Evolutionary conservation across 2,888 invertebrate species (phyloP).

Genomic region (Lydus trimaculatus): DNA sequence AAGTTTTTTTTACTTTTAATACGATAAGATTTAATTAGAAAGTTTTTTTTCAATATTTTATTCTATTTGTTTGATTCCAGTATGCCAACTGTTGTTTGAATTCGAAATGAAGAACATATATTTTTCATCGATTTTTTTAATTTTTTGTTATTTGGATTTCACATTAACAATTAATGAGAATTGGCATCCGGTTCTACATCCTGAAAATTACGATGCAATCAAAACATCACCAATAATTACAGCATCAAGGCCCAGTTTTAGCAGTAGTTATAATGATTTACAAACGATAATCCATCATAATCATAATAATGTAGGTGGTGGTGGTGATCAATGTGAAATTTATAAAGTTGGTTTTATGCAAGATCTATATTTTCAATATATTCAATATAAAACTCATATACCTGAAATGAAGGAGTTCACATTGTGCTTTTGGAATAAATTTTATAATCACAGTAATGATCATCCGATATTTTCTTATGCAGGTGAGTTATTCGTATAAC

Average conservation of each 20-base stretch:
- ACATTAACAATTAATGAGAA: conserved; percentile 44
- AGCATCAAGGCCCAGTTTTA: conserved; percentile 23
- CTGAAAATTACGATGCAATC: conserved; percentile 51
- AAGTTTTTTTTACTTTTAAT: background rate
- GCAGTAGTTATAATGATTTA: conserved; percentile 10
- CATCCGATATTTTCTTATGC: conserved; percentile 85
- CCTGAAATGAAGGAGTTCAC: conserved; percentile 85
- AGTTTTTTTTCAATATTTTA: background rate
- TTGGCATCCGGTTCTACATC: conserved; percentile 65
- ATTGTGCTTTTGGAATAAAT: conserved; percentile 83
- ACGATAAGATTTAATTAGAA: background rate
- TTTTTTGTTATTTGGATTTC: background rate
- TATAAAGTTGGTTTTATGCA: conserved; percentile 68
- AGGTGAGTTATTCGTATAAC: conserved; percentile 65
- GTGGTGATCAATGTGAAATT: conserved; percentile 60
- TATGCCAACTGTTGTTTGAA: conserved; percentile 9
- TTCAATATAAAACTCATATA: conserved; percentile 74
- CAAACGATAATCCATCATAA: background rate
- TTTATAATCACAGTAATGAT: conserved; percentile 81
- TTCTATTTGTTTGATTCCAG: background rate
- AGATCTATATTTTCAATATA: conserved; percentile 71
- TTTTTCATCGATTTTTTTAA: background rate
- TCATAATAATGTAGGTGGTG: conserved; percentile 38
- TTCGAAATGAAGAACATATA: background rate
- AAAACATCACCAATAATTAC: conserved; percentile 39